Conservation (phyloP, 2,797 vertebrate genomes). For the Girardinus metallicus region DNA sequence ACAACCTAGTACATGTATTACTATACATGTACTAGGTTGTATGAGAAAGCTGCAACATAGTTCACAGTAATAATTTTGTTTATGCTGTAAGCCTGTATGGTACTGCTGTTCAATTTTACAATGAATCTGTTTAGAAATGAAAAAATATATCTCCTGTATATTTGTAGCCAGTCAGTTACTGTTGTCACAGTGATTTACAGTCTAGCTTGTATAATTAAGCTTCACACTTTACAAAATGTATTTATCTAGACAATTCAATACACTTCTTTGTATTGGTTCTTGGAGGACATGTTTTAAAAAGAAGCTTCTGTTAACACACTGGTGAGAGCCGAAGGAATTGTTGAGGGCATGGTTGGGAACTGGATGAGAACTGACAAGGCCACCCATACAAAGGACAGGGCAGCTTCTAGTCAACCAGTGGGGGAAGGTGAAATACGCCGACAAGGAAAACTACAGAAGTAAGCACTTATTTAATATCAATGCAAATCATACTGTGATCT, state of each 20-base stretch:
- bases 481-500: not conserved
- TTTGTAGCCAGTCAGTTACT: not conserved
- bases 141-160: not conserved
- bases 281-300: constrained; percentile 35
- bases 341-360: constrained; percentile 57
- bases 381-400: constrained; percentile 72
- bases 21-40: not conserved
- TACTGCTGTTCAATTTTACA: not conserved
- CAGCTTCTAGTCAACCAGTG: constrained; percentile 48
- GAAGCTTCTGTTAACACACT: constrained; percentile 33
- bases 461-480: constrained; percentile 50
- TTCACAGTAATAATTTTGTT: too few relatives aligned
- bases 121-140: not conserved
- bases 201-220: constrained; percentile 2
- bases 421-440: constrained; percentile 54
- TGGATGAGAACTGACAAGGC: constrained; percentile 77
- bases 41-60: not conserved
- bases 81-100: not conserved
- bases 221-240: not conserved
- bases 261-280: constrained; percentile 28
- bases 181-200: not conserved
- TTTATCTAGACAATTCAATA: constrained; percentile 7
- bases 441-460: constrained; percentile 30
- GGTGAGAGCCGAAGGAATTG: constrained; percentile 46
- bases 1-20: too few relatives aligned